These are phyloP conservation scores for Peromyscus melanophrys DNA, from an alignment of 2,797 vertebrate species.

Conservation along the genomic window DNA sequence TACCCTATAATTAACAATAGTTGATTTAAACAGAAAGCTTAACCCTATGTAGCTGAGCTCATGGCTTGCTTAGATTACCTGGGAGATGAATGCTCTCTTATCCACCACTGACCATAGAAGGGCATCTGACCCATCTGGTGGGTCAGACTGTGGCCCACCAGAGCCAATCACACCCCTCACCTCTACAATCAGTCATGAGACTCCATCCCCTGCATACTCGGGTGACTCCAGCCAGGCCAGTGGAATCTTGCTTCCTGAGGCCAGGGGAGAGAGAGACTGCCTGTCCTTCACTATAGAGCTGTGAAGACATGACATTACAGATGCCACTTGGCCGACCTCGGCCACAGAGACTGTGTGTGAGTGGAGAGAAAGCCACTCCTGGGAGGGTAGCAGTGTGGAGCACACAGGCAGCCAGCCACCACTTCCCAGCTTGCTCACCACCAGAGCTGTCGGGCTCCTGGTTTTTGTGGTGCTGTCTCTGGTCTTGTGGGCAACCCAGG, in stretches of 20 bases:
- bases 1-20: not conserved
- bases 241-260: not conserved
- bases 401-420: not conserved
- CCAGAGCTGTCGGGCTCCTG: not conserved
- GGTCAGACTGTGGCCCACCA: not conserved
- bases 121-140: not conserved
- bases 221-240: not conserved
- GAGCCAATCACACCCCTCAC: not conserved
- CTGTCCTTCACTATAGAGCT: not conserved
- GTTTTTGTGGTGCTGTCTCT: not conserved
- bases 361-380: not conserved
- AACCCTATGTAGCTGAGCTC: not conserved
- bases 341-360: not conserved
- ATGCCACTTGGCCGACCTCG: not conserved
- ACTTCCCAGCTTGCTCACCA: not conserved
- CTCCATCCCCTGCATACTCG: not conserved
- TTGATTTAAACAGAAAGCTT: constrained; percentile 41
- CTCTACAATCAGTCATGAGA: not conserved
- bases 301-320: not conserved
- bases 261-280: not conserved
- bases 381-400: not conserved
- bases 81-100: not conserved
- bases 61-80: not conserved
- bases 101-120: not conserved
- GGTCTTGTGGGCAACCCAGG: not conserved